A percentile compares a stretch with the other conserved stretches of the same genome.
These are phyloP conservation scores for Trichomalopsis sarcophagae DNA, from an alignment of 1,140 invertebrate genomes.

Conservation along the genomic window DNA sequence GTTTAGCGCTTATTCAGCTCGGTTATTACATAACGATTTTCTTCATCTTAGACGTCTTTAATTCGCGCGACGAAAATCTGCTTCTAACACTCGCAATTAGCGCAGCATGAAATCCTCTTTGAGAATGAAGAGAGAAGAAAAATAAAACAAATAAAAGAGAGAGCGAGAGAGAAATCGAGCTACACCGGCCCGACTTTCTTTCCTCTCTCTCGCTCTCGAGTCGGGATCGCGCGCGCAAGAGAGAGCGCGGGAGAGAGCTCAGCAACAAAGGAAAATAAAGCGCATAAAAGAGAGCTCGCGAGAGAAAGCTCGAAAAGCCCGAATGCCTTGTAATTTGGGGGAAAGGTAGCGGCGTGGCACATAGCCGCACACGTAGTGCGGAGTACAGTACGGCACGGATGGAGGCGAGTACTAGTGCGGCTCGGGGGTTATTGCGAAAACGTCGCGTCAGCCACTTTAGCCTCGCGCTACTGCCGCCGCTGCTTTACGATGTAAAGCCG, in stretches of 20 bases:
- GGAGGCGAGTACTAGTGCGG: neutral
- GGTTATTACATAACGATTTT: no score
- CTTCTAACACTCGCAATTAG: neutral
- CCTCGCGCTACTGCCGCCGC: conserved; percentile 19
- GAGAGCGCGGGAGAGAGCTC: neutral
- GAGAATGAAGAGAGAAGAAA: neutral
- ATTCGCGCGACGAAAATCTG: neutral
- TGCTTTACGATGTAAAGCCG: conserved; percentile 63
- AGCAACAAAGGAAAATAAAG: conserved; percentile 31
- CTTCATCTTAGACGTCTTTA: neutral
- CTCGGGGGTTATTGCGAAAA: conserved; percentile 56
- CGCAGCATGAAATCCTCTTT: neutral
- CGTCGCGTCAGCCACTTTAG: conserved; percentile 59
- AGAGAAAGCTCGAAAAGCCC: conserved; percentile 35
- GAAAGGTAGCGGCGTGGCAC: conserved; percentile 20
- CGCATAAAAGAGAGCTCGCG: conserved; percentile 3
- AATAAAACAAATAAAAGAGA: neutral
- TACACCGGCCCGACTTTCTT: neutral
- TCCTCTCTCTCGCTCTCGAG: neutral
- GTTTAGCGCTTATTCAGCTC: no score
- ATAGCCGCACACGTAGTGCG: conserved; percentile 38
- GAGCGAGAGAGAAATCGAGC: neutral
- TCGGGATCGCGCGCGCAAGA: neutral
- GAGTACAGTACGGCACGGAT: neutral
- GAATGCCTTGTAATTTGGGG: conserved; percentile 39